Conservation (phyloP, 2,113 vertebrate genomes). For the Mormoops blainvillei region DNA sequence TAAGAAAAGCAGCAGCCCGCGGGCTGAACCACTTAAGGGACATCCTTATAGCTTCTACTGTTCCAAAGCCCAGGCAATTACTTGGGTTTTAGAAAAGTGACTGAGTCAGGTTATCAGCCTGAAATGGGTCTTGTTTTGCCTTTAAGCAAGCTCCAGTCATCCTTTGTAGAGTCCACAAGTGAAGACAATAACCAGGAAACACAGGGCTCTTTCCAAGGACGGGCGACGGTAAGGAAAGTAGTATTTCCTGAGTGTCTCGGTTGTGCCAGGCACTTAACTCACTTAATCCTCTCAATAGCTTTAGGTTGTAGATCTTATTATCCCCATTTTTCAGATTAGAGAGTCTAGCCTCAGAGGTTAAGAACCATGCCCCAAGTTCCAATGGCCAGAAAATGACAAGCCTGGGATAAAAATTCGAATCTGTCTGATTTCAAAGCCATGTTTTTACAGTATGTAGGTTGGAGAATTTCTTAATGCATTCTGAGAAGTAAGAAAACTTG, state of each 20-base stretch:
- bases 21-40: background rate
- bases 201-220: background rate
- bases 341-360: constrained; percentile 45
- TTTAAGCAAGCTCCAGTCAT: background rate
- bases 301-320: constrained; percentile 54
- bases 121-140: constrained; percentile 37
- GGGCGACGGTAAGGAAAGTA: constrained; percentile 24
- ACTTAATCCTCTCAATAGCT: constrained; percentile 67
- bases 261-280: constrained; percentile 36
- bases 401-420: constrained; percentile 25
- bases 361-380: constrained; percentile 53
- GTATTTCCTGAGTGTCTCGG: constrained; percentile 49
- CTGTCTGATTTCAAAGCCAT: constrained; percentile 45
- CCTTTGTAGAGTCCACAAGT: background rate
- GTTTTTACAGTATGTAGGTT: background rate
- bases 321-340: constrained; percentile 73
- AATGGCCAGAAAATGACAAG: constrained; percentile 47
- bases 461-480: constrained; percentile 6
- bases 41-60: background rate
- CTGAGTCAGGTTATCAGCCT: background rate
- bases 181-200: constrained; percentile 37
- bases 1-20: background rate
- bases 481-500: background rate
- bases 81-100: constrained; percentile 23
- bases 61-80: background rate